Percentiles rank a stretch among this genome's conserved stretches.
Conservation (phyloP, 2,113 vertebrate species). For the Phyllopteryx taeniolatus region DNA sequence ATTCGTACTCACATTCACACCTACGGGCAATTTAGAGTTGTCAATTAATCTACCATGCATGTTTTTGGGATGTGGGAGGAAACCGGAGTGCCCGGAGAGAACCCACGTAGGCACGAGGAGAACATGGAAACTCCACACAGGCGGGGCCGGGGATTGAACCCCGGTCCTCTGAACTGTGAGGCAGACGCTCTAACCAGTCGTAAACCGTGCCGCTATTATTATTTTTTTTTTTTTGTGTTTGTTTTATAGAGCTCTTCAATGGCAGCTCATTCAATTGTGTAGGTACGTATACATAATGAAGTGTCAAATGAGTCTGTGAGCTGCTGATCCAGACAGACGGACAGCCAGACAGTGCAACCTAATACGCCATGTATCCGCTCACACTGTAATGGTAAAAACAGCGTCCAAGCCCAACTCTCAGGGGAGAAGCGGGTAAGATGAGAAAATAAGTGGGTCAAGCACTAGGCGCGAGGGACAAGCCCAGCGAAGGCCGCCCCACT, state of each 20-base stretch:
- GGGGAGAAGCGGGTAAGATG: slow-evolving; percentile 76
- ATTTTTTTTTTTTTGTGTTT: too few relatives aligned
- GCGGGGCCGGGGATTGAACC: too few relatives aligned
- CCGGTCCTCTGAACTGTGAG: too few relatives aligned
- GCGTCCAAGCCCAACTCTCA: slow-evolving; percentile 70
- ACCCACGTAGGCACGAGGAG: too few relatives aligned
- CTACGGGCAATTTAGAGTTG: too few relatives aligned
- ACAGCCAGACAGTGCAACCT: slow-evolving; percentile 49
- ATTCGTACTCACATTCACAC: too few relatives aligned
- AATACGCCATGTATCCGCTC: slow-evolving; percentile 71
- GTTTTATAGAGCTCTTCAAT: not conserved
- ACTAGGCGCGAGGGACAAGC: slow-evolving; percentile 64
- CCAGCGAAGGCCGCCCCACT: slow-evolving; percentile 60
- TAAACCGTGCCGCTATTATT: too few relatives aligned
- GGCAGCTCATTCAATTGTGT: not conserved
- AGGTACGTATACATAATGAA: not conserved
- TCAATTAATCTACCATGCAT: too few relatives aligned
- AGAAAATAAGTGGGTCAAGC: slow-evolving; percentile 83
- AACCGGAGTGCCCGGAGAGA: too few relatives aligned
- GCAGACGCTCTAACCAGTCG: too few relatives aligned
- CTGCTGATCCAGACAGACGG: slow-evolving; percentile 34
- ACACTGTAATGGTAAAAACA: slow-evolving; percentile 69
- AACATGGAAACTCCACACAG: too few relatives aligned
- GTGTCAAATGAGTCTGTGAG: slow-evolving; percentile 22
- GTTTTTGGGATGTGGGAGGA: too few relatives aligned